Conservation (phyloP, 2,888 invertebrate genomes). For the Tipula lateralis region DNA sequence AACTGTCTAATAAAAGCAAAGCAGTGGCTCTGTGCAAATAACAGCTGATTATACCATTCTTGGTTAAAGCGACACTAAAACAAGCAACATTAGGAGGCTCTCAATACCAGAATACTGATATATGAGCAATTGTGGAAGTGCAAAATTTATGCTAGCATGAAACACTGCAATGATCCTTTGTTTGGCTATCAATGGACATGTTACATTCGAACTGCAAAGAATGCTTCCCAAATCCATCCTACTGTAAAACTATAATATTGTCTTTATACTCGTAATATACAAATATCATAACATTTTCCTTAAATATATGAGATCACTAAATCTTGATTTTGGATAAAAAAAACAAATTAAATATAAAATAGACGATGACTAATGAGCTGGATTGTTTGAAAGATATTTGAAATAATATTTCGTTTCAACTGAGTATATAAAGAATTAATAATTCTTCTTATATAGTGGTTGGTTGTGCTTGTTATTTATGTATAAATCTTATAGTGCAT, state of each 20-base stretch:
- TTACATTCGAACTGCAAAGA: too few species aligned
- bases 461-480: background rate
- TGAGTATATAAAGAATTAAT: background rate
- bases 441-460: background rate
- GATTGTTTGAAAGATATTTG: background rate
- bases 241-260: background rate
- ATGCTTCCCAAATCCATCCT: too few species aligned
- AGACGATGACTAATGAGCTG: background rate
- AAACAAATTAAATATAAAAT: conserved; percentile 19
- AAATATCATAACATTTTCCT: background rate
- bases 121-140: too few species aligned
- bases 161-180: too few species aligned
- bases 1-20: too few species aligned
- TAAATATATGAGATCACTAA: background rate
- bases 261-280: background rate
- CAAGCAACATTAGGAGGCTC: too few species aligned
- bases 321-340: conserved; percentile 1
- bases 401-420: background rate
- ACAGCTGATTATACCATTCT: too few species aligned
- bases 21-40: too few species aligned
- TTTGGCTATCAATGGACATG: too few species aligned
- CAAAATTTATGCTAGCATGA: too few species aligned
- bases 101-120: too few species aligned
- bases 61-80: too few species aligned
- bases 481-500: background rate